Conservation (phyloP, 2,113 vertebrate species). For the human region GRCh38 chr12:94950001-94950500, state of each 20-base stretch:
- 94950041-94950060: constrained; percentile 1
- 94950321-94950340: too few relatives aligned
- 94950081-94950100: constrained; percentile 1
- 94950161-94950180: background rate
- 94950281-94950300: background rate
- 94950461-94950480: too few relatives aligned
- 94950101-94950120: background rate
- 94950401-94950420: too few relatives aligned
- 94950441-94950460: too few relatives aligned
- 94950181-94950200: background rate
- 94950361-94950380: too few relatives aligned
- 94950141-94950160: background rate
- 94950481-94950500: too few relatives aligned
- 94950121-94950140: background rate
- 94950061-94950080: background rate
- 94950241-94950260: background rate
- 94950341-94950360: too few relatives aligned
- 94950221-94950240: background rate
- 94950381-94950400: too few relatives aligned
- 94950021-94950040: constrained; percentile 29
- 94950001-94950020: constrained; percentile 4
- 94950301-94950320: too few relatives aligned
- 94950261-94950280: background rate
- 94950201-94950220: constrained; percentile 15
- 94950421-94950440: too few relatives aligned